These are phyloP conservation scores for Hofmannophila pseudospretella DNA, from an alignment of 2,888 invertebrate genomes.

Conservation along the genomic window DNA sequence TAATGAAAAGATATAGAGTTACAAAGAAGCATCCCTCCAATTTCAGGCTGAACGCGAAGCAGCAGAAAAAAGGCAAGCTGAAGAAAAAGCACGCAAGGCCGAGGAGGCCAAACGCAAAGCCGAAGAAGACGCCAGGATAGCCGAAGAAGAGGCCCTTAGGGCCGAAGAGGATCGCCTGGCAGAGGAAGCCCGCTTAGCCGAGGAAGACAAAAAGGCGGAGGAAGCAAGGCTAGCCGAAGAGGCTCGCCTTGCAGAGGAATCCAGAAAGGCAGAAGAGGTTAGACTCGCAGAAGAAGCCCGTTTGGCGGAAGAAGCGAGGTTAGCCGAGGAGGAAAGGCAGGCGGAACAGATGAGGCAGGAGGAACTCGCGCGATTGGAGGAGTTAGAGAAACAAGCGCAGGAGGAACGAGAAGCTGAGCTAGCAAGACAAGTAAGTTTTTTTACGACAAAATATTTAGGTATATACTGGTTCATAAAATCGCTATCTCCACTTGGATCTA, in stretches of 20 bases:
- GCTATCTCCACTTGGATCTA: too few species aligned
- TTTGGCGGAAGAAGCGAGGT: conserved; percentile 63
- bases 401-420: conserved; percentile 82
- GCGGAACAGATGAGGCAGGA: conserved; percentile 76
- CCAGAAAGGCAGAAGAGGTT: conserved; percentile 52
- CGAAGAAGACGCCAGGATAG: conserved; percentile 58
- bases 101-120: conserved; percentile 73
- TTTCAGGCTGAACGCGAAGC: conserved; percentile 59
- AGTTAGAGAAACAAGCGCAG: conserved; percentile 79
- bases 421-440: conserved; percentile 80
- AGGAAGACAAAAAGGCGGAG: conserved; percentile 52
- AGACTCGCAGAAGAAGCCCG: conserved; percentile 53
- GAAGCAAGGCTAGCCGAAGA: conserved; percentile 59
- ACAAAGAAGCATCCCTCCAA: too few species aligned
- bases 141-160: conserved; percentile 57
- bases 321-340: conserved; percentile 62
- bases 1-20: too few species aligned
- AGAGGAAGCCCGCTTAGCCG: conserved; percentile 62
- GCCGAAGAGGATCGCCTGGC: conserved; percentile 63
- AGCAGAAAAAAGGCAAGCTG: conserved; percentile 69
- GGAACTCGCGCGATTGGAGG: conserved; percentile 75
- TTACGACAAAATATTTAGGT: too few species aligned
- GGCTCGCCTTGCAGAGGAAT: conserved; percentile 52
- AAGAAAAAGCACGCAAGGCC: conserved; percentile 74
- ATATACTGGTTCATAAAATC: too few species aligned